Evolutionary conservation across 2,113 vertebrate genomes (phyloP).

Genomic region (Halichoeres trimaculatus): DNA sequence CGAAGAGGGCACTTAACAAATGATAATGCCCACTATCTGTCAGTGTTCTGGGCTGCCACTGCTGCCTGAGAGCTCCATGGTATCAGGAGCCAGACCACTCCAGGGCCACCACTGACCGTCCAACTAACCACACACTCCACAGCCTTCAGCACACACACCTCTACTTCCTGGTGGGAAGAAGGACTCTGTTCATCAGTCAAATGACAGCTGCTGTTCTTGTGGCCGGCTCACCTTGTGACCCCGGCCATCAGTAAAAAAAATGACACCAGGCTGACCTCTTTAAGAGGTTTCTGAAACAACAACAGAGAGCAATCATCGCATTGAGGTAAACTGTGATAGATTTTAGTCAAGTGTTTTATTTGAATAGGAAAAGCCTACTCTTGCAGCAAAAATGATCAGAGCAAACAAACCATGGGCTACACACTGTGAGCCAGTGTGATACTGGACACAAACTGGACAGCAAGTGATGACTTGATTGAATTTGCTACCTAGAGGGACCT

Average conservation of each 20-base stretch:
- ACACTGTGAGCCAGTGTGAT: constrained; percentile 31
- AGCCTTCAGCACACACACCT: constrained; percentile 68
- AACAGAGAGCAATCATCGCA: constrained; percentile 27
- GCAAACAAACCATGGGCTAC: not conserved
- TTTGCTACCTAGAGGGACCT: constrained; percentile 69
- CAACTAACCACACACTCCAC: constrained; percentile 81
- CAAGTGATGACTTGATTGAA: constrained; percentile 71
- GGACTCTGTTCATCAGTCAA: constrained; percentile 36
- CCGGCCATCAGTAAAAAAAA: constrained; percentile 36
- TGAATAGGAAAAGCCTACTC: too few relatives aligned
- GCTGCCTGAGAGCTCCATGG: constrained; percentile 76
- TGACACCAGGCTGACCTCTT: constrained; percentile 36
- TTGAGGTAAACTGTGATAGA: constrained; percentile 18
- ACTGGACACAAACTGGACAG: constrained; percentile 51
- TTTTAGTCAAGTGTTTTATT: too few relatives aligned
- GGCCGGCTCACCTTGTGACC: constrained; percentile 62
- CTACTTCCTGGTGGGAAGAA: constrained; percentile 55
- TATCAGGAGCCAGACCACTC: constrained; percentile 79
- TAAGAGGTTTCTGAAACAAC: constrained; percentile 55
- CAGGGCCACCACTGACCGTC: constrained; percentile 74
- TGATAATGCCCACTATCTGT: constrained; percentile 84
- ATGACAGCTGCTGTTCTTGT: constrained; percentile 68
- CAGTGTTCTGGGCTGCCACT: constrained; percentile 73
- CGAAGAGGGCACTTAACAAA: constrained; percentile 87
- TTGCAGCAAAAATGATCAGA: too few relatives aligned